Conservation (phyloP, 64 coral and sea anemone genomes). For the Dendronephthya gigantea region DNA sequence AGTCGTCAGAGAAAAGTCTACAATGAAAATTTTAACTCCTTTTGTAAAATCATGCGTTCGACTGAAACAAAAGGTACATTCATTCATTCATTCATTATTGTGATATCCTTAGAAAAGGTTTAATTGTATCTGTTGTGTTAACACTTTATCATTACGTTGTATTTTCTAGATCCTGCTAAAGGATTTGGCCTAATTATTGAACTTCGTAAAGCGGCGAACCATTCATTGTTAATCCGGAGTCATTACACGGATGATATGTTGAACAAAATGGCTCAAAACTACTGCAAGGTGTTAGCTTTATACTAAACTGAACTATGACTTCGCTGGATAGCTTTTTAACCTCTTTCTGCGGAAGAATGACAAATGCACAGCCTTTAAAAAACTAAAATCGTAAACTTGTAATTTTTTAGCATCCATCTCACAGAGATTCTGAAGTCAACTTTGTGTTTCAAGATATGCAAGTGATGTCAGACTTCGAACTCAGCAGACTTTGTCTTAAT, state of each 20-base stretch:
- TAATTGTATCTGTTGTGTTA: neutral
- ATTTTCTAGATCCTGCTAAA: constrained; percentile 21
- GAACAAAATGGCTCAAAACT: constrained; percentile 68
- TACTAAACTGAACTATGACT: too few relatives aligned
- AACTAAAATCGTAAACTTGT: neutral
- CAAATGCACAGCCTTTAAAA: neutral
- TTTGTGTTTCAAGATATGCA: constrained; percentile 96
- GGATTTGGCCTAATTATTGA: constrained; percentile 39
- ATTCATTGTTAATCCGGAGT: constrained; percentile 52
- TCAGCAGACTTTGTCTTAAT: constrained; percentile 55
- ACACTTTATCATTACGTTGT: too few relatives aligned
- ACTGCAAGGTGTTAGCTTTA: constrained; percentile 47
- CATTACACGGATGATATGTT: constrained; percentile 52
- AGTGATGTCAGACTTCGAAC: constrained; percentile 95
- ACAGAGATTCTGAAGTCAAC: constrained; percentile 70
- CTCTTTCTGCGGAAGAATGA: neutral
- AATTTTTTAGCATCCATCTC: constrained; percentile 45
- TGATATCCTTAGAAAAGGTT: neutral
- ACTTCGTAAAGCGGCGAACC: constrained; percentile 80
- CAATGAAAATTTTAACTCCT: constrained; percentile 38
- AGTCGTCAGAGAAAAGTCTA: constrained; percentile 44
- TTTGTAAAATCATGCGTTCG: constrained; percentile 17
- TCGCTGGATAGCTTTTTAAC: too few relatives aligned
- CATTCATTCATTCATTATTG: too few relatives aligned
- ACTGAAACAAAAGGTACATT: neutral